A percentile compares a stretch with the other conserved stretches of the same genome.
These are phyloP conservation scores for Siniperca chuatsi DNA, from an alignment of 2,113 vertebrate species.

Conservation along the genomic window DNA sequence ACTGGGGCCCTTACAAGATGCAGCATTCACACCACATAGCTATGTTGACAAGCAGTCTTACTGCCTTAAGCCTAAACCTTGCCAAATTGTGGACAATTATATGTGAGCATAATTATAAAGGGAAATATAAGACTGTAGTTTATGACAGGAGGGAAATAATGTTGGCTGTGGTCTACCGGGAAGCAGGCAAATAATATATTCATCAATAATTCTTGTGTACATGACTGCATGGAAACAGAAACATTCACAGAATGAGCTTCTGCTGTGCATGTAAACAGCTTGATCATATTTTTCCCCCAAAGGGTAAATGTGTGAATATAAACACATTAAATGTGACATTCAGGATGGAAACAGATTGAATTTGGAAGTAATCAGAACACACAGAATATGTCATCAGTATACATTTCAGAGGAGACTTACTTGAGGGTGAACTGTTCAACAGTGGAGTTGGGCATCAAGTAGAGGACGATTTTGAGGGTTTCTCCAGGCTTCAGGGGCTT, in stretches of 20 bases:
- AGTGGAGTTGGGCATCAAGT: slow-evolving; percentile 92
- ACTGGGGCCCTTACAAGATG: slow-evolving; percentile 7
- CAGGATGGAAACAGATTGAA: neutral
- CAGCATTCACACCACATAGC: neutral
- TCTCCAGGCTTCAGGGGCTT: slow-evolving; percentile 93
- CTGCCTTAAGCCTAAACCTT: slow-evolving; percentile 36
- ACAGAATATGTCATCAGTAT: neutral
- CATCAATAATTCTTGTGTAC: slow-evolving; percentile 21
- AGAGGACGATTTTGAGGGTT: slow-evolving; percentile 91
- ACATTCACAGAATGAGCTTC: neutral
- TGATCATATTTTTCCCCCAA: neutral
- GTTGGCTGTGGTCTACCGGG: slow-evolving; percentile 5
- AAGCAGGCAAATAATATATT: slow-evolving; percentile 34
- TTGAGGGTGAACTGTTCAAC: slow-evolving; percentile 97
- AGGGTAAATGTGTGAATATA: slow-evolving; percentile 7
- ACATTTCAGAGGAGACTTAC: slow-evolving; percentile 80
- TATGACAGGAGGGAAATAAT: slow-evolving; percentile 19
- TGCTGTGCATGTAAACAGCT: slow-evolving; percentile 39
- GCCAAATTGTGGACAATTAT: slow-evolving; percentile 22
- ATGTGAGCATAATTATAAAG: slow-evolving; percentile 32
- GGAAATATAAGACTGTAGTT: slow-evolving; percentile 17
- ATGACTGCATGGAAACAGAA: slow-evolving; percentile 24
- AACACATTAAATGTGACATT: slow-evolving; percentile 25
- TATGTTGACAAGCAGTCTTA: slow-evolving; percentile 20
- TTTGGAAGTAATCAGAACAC: neutral